These are phyloP conservation scores for Brassicogethes aeneus DNA, from an alignment of 2,888 invertebrate genomes.

Conservation along the genomic window DNA sequence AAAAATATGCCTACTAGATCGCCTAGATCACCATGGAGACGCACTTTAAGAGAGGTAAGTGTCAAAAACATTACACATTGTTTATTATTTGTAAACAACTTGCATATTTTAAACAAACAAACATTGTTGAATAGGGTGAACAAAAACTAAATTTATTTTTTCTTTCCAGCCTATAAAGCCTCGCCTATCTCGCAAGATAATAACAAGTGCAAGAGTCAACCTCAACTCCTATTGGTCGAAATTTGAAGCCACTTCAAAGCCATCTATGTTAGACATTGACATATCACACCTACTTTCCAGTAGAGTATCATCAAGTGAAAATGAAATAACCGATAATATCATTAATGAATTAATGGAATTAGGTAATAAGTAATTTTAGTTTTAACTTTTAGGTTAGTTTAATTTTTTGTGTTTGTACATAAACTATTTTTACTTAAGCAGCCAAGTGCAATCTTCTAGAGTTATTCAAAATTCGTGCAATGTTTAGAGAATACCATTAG, in stretches of 20 bases:
- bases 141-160: too few relatives aligned
- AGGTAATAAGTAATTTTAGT: slow-evolving; percentile 35
- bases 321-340: slow-evolving; percentile 49
- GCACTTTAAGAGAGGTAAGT: slow-evolving; percentile 50
- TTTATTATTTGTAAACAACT: slow-evolving; percentile 3
- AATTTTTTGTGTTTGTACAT: slow-evolving; percentile 5
- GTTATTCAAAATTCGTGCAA: too few relatives aligned
- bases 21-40: slow-evolving; percentile 49
- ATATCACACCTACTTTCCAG: slow-evolving; percentile 25
- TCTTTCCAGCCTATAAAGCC: slow-evolving; percentile 48
- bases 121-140: too few relatives aligned
- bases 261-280: too few relatives aligned
- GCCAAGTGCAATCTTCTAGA: slow-evolving; percentile 5
- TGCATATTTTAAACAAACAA: too few relatives aligned
- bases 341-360: slow-evolving; percentile 49
- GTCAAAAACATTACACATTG: not conserved
- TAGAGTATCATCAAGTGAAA: slow-evolving; percentile 12
- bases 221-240: slow-evolving; percentile 57
- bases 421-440: slow-evolving; percentile 8
- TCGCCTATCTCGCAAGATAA: slow-evolving; percentile 48
- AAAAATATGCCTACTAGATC: slow-evolving; percentile 6
- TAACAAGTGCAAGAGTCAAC: slow-evolving; percentile 51
- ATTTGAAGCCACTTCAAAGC: slow-evolving; percentile 45
- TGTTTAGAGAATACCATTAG: too few relatives aligned
- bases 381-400: slow-evolving; percentile 12